Percentiles rank a stretch among this genome's conserved stretches.
Conservation (phyloP, 2,113 vertebrate species). For the Rhipidura dahli region DNA sequence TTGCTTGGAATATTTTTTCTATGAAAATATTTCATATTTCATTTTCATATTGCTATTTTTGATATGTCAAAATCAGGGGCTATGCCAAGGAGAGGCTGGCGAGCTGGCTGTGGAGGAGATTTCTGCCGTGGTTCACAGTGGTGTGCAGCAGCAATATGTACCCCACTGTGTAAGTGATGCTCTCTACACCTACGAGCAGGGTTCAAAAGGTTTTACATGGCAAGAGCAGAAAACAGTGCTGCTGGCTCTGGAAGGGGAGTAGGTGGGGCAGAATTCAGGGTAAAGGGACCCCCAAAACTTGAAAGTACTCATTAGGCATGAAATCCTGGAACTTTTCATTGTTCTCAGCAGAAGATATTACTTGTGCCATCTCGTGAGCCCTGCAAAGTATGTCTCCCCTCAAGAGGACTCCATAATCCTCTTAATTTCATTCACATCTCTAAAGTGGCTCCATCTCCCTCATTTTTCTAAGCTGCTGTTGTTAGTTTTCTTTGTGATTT, state of each 20-base stretch:
- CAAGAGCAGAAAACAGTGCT: background rate
- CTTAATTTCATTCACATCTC: slow-evolving; percentile 43
- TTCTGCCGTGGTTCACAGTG: slow-evolving; percentile 61
- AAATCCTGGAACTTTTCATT: background rate
- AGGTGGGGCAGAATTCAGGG: background rate
- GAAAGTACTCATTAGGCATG: background rate
- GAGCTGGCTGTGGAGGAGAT: slow-evolving; percentile 30
- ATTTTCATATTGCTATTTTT: slow-evolving; percentile 6
- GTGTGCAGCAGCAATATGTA: slow-evolving; percentile 58
- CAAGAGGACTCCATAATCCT: slow-evolving; percentile 2
- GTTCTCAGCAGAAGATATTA: background rate
- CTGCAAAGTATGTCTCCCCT: background rate
- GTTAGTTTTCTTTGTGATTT: background rate
- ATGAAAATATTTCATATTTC: slow-evolving; percentile 1
- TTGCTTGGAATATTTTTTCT: slow-evolving; percentile 66
- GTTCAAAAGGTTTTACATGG: slow-evolving; percentile 3
- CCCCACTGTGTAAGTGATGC: slow-evolving; percentile 55
- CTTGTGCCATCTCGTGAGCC: background rate
- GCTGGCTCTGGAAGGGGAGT: background rate
- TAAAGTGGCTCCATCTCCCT: background rate
- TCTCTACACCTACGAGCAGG: background rate
- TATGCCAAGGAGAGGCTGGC: slow-evolving; percentile 59
- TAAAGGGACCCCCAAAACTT: background rate
- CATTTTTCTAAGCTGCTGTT: slow-evolving; percentile 20
- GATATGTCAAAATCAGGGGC: slow-evolving; percentile 34